Conservation (phyloP, 2,888 invertebrate genomes). For the Hirtodrosophila duncani region DNA sequence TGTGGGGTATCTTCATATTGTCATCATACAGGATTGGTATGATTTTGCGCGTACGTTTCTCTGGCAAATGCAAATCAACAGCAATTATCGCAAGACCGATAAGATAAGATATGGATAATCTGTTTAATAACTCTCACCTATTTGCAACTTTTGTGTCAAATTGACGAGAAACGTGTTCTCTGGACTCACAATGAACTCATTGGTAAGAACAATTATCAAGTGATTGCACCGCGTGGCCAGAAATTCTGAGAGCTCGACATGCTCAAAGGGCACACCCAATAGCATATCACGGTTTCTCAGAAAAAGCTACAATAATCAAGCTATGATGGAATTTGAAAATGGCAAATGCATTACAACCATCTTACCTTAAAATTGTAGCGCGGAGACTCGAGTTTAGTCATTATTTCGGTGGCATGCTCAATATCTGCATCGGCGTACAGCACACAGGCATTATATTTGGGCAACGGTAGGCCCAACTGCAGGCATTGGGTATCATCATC, state of each 20-base stretch:
- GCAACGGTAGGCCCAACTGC: constrained; percentile 79
- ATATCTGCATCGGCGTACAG: constrained; percentile 86
- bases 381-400: constrained; percentile 80
- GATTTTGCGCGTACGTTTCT: constrained; percentile 82
- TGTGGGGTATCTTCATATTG: constrained; percentile 82
- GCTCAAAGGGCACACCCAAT: constrained; percentile 84
- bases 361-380: constrained; percentile 82
- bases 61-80: constrained; percentile 74
- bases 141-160: constrained; percentile 88
- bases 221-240: constrained; percentile 88
- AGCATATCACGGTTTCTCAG: constrained; percentile 86
- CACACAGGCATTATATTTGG: constrained; percentile 88
- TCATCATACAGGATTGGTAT: constrained; percentile 85
- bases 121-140: constrained; percentile 81
- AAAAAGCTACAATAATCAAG: constrained; percentile 82
- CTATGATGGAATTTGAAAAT: neutral
- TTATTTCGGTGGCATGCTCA: constrained; percentile 83
- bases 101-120: too few species aligned
- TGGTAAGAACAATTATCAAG: constrained; percentile 88
- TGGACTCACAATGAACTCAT: constrained; percentile 85
- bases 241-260: constrained; percentile 85
- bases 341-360: too few species aligned
- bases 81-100: too few species aligned
- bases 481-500: constrained; percentile 80
- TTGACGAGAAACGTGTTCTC: constrained; percentile 88